Conservation (phyloP, 2,113 vertebrate species). For the Microcebus murinus region DNA sequence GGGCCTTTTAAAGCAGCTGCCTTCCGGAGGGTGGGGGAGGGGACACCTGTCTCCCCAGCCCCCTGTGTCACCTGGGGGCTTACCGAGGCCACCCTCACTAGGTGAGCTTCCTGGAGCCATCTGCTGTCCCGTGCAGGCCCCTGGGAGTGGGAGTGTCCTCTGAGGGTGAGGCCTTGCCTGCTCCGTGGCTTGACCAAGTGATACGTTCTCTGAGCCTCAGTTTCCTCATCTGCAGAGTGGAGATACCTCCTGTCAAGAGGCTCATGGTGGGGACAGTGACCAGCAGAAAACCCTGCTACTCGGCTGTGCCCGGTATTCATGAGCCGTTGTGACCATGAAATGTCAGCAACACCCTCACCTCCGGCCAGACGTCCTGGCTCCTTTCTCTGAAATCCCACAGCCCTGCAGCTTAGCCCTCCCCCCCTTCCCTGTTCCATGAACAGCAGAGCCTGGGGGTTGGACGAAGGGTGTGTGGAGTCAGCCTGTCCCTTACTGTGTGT, state of each 20-base stretch:
- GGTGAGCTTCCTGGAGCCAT: constrained; percentile 26
- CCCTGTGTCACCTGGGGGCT: constrained; percentile 26
- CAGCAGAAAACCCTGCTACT: neutral
- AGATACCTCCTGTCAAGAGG: neutral
- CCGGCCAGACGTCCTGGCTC: accelerated
- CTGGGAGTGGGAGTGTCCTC: neutral
- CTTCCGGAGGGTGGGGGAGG: constrained; percentile 7
- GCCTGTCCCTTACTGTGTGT: neutral
- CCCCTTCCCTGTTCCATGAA: neutral
- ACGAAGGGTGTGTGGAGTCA: neutral
- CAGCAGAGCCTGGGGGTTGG: neutral
- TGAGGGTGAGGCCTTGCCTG: neutral
- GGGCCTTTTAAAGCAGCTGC: constrained; percentile 63
- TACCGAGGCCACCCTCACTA: neutral
- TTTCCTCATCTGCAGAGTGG: neutral
- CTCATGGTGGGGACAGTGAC: neutral
- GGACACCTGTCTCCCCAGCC: neutral
- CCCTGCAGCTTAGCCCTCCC: neutral
- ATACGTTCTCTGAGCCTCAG: neutral
- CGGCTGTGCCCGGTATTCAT: accelerated
- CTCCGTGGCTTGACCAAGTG: neutral
- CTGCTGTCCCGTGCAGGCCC: neutral
- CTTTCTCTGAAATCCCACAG: neutral
- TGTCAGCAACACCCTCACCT: neutral
- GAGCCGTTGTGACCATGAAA: accelerated